Percentiles rank a stretch among this genome's conserved stretches.
Conservation (phyloP, 1,140 invertebrate species). For the Pseudomyrmex dendroicus region DNA sequence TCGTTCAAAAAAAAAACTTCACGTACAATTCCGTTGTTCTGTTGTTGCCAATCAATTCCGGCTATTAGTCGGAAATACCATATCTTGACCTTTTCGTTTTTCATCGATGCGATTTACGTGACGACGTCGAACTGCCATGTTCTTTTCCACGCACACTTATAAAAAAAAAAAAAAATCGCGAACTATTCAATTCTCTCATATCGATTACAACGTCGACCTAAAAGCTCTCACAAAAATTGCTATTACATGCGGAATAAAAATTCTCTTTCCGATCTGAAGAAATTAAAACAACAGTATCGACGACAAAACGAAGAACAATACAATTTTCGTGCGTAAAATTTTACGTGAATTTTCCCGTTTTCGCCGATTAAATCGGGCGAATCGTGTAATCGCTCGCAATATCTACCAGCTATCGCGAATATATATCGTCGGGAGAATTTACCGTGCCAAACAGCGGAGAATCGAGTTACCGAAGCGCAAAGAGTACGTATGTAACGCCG, state of each 20-base stretch:
- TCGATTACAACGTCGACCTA: neutral
- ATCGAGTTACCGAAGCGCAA: slow-evolving; percentile 37
- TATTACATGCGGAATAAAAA: neutral
- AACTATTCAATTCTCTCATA: neutral
- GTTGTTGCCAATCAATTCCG: slow-evolving; percentile 21
- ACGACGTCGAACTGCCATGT: neutral
- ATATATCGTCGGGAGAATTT: slow-evolving; percentile 23
- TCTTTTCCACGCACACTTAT: neutral
- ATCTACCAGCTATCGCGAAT: neutral
- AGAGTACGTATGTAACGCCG: slow-evolving; percentile 48
- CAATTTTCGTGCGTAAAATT: neutral
- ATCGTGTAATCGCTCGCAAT: slow-evolving; percentile 16
- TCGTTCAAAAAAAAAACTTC: neutral
- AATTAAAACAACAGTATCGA: too few relatives aligned
- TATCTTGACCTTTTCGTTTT: slow-evolving; percentile 34
- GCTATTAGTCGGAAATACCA: slow-evolving; percentile 26
- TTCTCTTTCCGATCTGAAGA: too few relatives aligned
- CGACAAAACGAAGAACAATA: too few relatives aligned
- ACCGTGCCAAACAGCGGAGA: slow-evolving; percentile 32
- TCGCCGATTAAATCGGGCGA: slow-evolving; percentile 1
- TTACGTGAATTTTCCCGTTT: neutral
- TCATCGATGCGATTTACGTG: neutral
- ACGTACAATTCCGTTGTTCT: neutral
- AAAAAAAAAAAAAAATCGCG: neutral
- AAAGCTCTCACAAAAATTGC: neutral